A percentile compares a stretch with the other conserved stretches of the same genome.
Evolutionary conservation across 2,888 invertebrate species (phyloP).

Genomic region (Oxyteleia sp.): DNA sequence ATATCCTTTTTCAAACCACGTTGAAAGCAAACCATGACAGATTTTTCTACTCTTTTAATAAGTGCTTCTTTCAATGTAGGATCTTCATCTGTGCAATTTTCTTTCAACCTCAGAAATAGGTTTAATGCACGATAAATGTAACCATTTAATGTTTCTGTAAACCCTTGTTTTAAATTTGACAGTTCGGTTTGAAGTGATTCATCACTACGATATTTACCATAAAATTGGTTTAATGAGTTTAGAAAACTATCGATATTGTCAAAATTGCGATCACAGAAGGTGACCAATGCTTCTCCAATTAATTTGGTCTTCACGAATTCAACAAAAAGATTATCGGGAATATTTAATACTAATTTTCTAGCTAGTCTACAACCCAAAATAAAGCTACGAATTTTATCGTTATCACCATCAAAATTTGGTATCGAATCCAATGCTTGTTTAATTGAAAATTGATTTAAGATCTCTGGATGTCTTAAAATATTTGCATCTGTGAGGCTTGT

Average conservation of each 20-base stretch:
- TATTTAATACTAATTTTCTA: background rate
- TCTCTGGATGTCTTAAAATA: too few species aligned
- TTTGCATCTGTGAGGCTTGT: too few species aligned
- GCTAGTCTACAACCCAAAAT: background rate
- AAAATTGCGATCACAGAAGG: background rate
- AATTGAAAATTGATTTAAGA: too few species aligned
- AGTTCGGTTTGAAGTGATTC: background rate
- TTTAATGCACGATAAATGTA: background rate
- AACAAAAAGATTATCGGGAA: background rate
- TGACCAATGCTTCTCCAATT: background rate
- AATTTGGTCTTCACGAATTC: conserved; percentile 3
- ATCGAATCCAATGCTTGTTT: conserved; percentile 20
- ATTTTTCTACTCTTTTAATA: too few species aligned
- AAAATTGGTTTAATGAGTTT: background rate
- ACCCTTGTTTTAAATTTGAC: background rate
- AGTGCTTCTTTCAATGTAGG: background rate
- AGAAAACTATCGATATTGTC: background rate
- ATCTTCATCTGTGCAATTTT: background rate
- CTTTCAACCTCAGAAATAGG: background rate
- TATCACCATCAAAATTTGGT: background rate
- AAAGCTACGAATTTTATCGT: background rate
- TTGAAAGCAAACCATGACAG: background rate
- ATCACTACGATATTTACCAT: background rate
- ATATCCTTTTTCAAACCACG: background rate
- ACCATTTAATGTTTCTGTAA: background rate